A percentile compares a stretch with the other conserved stretches of the same genome.
These are phyloP conservation scores for Masticophis lateralis DNA, from an alignment of 2,797 vertebrate species.

Conservation along the genomic window DNA sequence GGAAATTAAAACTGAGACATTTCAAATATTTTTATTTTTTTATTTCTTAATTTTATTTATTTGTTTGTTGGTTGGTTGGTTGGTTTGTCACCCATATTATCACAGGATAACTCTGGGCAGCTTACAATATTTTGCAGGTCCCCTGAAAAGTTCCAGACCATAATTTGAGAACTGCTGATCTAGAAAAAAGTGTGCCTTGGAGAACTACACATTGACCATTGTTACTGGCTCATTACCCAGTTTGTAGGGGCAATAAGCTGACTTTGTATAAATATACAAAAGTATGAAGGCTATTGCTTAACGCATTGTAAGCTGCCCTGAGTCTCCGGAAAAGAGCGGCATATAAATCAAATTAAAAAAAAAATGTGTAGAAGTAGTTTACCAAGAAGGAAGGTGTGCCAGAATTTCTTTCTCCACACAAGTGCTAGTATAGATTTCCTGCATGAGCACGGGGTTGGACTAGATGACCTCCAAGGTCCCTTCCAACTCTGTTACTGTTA, in stretches of 20 bases:
- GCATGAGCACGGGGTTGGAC: no score
- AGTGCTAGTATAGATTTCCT: no score
- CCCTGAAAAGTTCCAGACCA: background rate
- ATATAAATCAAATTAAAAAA: no score
- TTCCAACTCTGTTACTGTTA: no score
- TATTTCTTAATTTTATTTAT: no score
- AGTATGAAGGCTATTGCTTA: no score
- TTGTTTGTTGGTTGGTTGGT: no score
- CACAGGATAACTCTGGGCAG: background rate
- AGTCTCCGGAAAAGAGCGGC: no score
- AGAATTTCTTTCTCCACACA: background rate
- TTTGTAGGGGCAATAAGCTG: no score
- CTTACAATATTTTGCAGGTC: background rate
- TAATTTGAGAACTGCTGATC: background rate
- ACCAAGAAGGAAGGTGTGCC: background rate
- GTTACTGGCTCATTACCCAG: background rate
- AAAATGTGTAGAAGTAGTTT: background rate
- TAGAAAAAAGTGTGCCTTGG: background rate
- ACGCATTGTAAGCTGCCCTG: no score
- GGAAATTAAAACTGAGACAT: background rate
- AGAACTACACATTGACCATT: background rate
- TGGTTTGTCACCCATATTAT: background rate
- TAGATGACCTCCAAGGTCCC: no score
- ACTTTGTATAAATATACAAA: no score
- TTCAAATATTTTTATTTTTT: background rate